Evolutionary conservation across 2,888 invertebrate genomes (phyloP).

Genomic region (Autographa pulchrina): DNA sequence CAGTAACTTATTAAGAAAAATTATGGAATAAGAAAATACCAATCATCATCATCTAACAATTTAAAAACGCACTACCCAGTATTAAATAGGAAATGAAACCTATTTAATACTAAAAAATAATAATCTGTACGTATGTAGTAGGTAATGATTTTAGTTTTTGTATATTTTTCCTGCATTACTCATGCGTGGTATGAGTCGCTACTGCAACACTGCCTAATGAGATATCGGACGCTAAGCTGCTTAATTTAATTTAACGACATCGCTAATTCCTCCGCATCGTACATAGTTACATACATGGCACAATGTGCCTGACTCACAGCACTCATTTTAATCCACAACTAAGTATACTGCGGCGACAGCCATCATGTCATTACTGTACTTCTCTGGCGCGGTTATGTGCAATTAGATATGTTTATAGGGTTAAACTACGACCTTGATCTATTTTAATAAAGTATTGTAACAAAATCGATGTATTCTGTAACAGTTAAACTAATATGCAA

Average conservation of each 20-base stretch:
- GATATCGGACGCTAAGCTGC: constrained; percentile 24
- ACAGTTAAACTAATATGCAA: background rate
- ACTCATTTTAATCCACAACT: constrained; percentile 23
- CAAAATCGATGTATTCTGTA: background rate
- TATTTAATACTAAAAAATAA: too few species aligned
- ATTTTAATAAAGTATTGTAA: background rate
- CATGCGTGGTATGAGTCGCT: background rate
- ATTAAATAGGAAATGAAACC: too few species aligned
- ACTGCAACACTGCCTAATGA: constrained; percentile 24
- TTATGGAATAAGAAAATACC: too few species aligned
- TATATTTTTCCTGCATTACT: background rate
- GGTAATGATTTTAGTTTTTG: background rate
- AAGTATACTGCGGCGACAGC: constrained; percentile 4
- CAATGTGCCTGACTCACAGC: background rate
- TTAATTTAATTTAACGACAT: constrained; percentile 37
- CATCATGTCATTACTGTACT: constrained; percentile 29
- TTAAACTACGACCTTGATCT: constrained; percentile 12
- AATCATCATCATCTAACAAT: too few species aligned
- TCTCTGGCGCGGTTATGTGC: constrained; percentile 6
- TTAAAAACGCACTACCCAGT: background rate
- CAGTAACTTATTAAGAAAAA: too few species aligned
- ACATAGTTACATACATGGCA: background rate
- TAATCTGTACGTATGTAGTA: too few species aligned
- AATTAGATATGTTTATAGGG: constrained; percentile 5
- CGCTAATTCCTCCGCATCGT: constrained; percentile 16